Percentiles rank a stretch among this genome's conserved stretches.
phyloP scores from a whole-genome alignment of 2,797 vertebrate species.

The Peromyscus eremicus region DNA sequence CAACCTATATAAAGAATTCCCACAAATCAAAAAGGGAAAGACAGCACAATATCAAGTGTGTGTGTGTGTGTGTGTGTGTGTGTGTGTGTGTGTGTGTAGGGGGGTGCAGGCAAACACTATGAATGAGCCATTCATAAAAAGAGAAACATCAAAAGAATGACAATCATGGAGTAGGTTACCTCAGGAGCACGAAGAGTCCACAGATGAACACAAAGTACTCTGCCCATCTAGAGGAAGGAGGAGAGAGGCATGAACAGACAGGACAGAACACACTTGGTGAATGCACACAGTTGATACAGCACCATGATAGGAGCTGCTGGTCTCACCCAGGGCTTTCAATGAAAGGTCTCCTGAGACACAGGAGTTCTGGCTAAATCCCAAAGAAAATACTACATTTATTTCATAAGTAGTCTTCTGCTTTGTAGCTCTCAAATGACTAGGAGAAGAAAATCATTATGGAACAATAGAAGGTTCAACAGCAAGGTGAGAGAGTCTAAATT shows the following conservation, averaged over 20 bases:
- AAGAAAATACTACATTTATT: background rate
- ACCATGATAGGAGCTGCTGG: background rate
- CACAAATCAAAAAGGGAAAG: constrained; percentile 21
- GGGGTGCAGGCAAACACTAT: background rate
- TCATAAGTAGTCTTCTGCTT: background rate
- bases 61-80: too few species aligned
- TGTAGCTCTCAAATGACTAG: background rate
- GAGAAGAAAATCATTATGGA: background rate
- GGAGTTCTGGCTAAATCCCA: background rate
- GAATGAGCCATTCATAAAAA: background rate
- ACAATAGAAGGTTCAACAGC: background rate
- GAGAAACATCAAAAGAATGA: background rate
- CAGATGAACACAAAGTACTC: background rate
- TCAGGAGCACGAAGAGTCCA: background rate
- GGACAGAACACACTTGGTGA: background rate
- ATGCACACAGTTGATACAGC: background rate
- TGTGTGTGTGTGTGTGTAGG: too few species aligned
- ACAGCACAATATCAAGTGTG: background rate
- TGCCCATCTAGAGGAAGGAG: background rate
- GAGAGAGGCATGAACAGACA: fast-evolving
- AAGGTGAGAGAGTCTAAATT: background rate
- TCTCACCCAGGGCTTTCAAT: too few species aligned
- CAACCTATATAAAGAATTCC: background rate
- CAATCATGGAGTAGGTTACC: too few species aligned
- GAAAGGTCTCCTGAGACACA: background rate